A percentile compares a stretch with the other conserved stretches of the same genome.
These are phyloP conservation scores for Mus spicilegus DNA, from an alignment of 2,113 vertebrate species.

Conservation along the genomic window DNA sequence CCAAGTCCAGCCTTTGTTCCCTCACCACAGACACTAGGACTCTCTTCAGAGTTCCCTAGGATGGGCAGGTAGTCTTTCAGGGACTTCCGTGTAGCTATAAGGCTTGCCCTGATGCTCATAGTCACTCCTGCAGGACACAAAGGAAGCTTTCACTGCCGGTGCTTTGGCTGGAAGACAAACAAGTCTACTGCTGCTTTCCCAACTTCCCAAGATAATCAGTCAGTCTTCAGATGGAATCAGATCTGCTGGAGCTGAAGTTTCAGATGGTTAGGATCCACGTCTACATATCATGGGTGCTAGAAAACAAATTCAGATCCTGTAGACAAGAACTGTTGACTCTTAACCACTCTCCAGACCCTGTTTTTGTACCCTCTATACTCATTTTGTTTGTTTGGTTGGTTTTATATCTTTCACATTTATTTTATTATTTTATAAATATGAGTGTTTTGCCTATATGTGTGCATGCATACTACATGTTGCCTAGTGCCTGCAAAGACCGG, in stretches of 20 bases:
- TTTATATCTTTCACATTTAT: not conserved
- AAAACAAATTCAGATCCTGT: not conserved
- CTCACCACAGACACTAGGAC: not conserved
- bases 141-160: not conserved
- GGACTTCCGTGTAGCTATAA: not conserved
- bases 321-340: not conserved
- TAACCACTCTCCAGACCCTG: not conserved
- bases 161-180: not conserved
- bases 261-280: not conserved
- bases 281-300: not conserved
- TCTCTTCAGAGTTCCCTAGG: not conserved
- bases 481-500: not conserved
- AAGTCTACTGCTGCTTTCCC: not conserved
- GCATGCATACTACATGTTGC: not conserved
- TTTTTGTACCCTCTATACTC: not conserved
- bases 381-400: not conserved
- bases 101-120: not conserved
- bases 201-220: not conserved
- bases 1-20: not conserved
- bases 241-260: not conserved
- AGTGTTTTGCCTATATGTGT: not conserved
- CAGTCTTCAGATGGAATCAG: not conserved
- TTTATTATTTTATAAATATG: not conserved
- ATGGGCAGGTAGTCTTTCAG: not conserved
- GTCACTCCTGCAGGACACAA: not conserved